These are phyloP conservation scores for Phrynocephalus versicolor DNA, from an alignment of 2,113 vertebrate genomes.

Conservation along the genomic window DNA sequence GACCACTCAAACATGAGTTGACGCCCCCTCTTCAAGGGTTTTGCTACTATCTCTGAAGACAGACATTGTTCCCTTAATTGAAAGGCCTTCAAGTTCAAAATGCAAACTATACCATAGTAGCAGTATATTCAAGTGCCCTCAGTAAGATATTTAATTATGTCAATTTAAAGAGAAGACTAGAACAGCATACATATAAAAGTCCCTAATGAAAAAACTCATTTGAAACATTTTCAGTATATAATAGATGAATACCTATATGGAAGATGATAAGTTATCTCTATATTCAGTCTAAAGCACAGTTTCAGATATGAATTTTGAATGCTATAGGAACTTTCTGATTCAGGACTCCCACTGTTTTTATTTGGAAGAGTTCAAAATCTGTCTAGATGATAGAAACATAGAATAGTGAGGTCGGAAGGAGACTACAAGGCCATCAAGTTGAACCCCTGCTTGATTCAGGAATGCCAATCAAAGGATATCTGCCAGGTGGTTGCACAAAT, in stretches of 20 bases:
- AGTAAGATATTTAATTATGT: background rate
- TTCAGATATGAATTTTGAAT: background rate
- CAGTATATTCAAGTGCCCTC: background rate
- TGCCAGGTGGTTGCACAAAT: too few relatives aligned
- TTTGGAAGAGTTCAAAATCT: too few relatives aligned
- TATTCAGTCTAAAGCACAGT: constrained; percentile 3
- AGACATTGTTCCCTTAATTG: background rate
- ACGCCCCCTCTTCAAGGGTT: too few relatives aligned
- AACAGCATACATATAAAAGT: constrained; percentile 1
- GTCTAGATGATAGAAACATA: too few relatives aligned
- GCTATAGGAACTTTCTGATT: background rate
- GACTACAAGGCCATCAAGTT: too few relatives aligned
- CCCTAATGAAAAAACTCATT: constrained; percentile 25
- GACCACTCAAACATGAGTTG: too few relatives aligned
- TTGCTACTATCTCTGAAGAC: background rate
- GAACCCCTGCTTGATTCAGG: too few relatives aligned
- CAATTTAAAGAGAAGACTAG: background rate
- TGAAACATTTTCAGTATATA: background rate
- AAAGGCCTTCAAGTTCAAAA: background rate
- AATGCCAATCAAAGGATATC: too few relatives aligned
- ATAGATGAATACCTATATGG: too few relatives aligned
- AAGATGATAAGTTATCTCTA: background rate
- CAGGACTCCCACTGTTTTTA: background rate
- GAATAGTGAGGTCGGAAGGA: too few relatives aligned
- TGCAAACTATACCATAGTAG: background rate